These are phyloP conservation scores for Gouania willdenowi DNA, from an alignment of 2,797 vertebrate species.

Conservation along the genomic window DNA sequence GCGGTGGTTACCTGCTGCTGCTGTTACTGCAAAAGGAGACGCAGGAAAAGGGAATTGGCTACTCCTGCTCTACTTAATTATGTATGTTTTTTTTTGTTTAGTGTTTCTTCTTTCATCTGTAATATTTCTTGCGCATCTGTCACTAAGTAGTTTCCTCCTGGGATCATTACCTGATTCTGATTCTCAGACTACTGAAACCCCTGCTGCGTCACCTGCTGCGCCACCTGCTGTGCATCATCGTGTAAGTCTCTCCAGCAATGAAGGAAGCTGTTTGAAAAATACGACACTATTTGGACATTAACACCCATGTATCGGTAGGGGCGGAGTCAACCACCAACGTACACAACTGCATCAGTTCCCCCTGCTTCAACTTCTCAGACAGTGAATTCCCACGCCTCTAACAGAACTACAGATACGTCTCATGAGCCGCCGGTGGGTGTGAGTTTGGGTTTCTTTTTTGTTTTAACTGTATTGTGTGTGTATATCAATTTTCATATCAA, in stretches of 20 bases:
- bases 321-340: background rate
- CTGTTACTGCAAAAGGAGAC: slow-evolving; percentile 37
- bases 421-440: slow-evolving; percentile 12
- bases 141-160: too few species aligned
- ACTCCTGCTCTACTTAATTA: too few species aligned
- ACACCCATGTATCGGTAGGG: slow-evolving; percentile 1
- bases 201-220: slow-evolving; percentile 3
- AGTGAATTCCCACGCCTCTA: background rate
- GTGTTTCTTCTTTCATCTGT: too few species aligned
- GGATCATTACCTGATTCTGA: too few species aligned
- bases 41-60: slow-evolving; percentile 4
- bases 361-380: background rate
- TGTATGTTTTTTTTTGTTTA: too few species aligned
- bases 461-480: too few species aligned
- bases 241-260: slow-evolving; percentile 19
- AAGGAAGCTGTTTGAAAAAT: background rate
- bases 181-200: background rate
- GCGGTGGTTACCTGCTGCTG: background rate
- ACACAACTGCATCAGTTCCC: slow-evolving; percentile 1
- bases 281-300: background rate
- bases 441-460: too few species aligned
- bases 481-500: too few species aligned
- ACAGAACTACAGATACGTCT: background rate
- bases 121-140: too few species aligned
- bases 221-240: slow-evolving; percentile 2